Base-by-base conservation (phyloP, 1,140 invertebrate genomes). In the Drosophila pallidifrons region DNA sequence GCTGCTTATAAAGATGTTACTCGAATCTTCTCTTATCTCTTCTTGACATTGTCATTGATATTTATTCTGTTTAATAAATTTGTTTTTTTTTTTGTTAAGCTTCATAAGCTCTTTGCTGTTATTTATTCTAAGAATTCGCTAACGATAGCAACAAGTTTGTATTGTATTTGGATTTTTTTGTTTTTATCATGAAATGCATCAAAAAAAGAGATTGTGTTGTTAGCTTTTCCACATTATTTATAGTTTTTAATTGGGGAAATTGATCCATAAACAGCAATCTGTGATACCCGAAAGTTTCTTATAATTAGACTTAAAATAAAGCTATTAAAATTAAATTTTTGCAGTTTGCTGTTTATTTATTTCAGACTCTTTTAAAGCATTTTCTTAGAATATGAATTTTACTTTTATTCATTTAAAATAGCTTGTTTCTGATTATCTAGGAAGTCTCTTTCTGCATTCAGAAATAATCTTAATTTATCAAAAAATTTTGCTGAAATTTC, bases 91-190 rank as follows among this genome's bases (percentile, higher is more conserved):
- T 25, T 4, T 45, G 30, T 63, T 25, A 11, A 46, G 25, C 38
- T 30, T 13, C 5, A 32, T 49, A 15, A 49, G 32, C 64, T 10
- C 49, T 54, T 11, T 54, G 35, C 11, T 11, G 11, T 43, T 43
- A n/a, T 52, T 63, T 20, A 43, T 51, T 55, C 46, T 5, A 3
- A 3, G 57, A 59, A 52, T 11, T 43, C n/a, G 20, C 13, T 5
- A 20, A n/a, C 10, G 45, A 68, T 59, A 58, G 41, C 15, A 47
- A 16, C 11, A 28, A n/a, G 46, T 35, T 65, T 41, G 16, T 16
- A 13, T n/a, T 38, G 15, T 16, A 35, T 35, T 49, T 47, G 11
- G 1, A 1, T 28, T 7, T 49, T 35, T 51, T 28, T 41, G 7
- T 13, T 30, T 13, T 38, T 13, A 55, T 35, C 30, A n/a, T 13